These are phyloP conservation scores for Ceratina calcarata DNA, from an alignment of 1,140 invertebrate species.

Conservation along the genomic window DNA sequence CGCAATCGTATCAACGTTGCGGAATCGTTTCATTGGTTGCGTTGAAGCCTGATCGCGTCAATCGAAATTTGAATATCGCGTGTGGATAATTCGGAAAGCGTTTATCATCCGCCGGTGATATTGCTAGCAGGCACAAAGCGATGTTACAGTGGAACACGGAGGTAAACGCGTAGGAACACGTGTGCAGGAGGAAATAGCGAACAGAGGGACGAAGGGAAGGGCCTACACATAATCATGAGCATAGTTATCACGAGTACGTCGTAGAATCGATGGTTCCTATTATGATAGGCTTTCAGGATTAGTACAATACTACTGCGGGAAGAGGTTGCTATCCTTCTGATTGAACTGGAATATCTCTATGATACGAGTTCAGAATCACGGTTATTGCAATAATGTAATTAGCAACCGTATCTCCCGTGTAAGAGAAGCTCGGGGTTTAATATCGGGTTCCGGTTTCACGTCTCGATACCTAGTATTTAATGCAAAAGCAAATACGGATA, in stretches of 20 bases:
- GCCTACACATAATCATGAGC: slow-evolving; percentile 19
- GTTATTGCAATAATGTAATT: slow-evolving; percentile 7
- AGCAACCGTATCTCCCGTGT: not conserved
- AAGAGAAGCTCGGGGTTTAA: not conserved
- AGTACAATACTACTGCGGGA: slow-evolving; percentile 15
- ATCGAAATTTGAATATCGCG: too few species aligned
- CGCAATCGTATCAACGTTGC: too few species aligned
- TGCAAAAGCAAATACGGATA: too few species aligned
- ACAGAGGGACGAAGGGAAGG: not conserved
- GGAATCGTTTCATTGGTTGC: too few species aligned
- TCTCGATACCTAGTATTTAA: too few species aligned
- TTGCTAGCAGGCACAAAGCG: not conserved
- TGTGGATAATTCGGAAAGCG: not conserved
- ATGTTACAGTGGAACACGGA: not conserved
- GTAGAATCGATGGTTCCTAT: slow-evolving; percentile 16
- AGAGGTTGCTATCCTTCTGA: slow-evolving; percentile 17
- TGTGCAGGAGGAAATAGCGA: not conserved
- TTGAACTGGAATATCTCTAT: not conserved
- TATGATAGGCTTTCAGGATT: slow-evolving; percentile 35
- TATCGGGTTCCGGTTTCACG: too few species aligned
- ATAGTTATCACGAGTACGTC: slow-evolving; percentile 18
- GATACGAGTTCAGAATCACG: not conserved
- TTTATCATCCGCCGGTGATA: not conserved
- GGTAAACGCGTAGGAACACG: not conserved
- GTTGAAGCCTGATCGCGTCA: too few species aligned